Percentiles rank a stretch among this genome's conserved stretches.
These are phyloP conservation scores for Alcedo atthis DNA, from an alignment of 2,797 vertebrate species.

Conservation along the genomic window DNA sequence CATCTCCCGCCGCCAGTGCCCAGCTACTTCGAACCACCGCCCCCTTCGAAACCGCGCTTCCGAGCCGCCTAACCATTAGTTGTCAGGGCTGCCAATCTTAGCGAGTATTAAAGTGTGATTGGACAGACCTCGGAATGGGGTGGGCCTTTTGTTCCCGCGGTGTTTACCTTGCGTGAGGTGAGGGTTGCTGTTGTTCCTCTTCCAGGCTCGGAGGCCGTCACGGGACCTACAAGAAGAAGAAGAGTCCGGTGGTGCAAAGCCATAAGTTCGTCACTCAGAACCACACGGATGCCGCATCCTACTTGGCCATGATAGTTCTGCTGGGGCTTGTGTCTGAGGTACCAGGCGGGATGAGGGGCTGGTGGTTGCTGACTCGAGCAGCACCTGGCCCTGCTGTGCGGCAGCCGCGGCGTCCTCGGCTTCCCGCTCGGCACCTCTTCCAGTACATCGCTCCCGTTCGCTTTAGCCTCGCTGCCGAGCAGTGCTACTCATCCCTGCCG, in stretches of 20 bases:
- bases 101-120: neutral
- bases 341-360: neutral
- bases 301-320: slow-evolving; percentile 79
- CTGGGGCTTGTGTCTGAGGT: slow-evolving; percentile 84
- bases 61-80: neutral
- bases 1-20: neutral
- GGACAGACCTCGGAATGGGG: slow-evolving; percentile 63
- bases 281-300: slow-evolving; percentile 80
- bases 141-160: neutral
- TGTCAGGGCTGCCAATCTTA: neutral
- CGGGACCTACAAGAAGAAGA: slow-evolving; percentile 84
- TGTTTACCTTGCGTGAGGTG: slow-evolving; percentile 54
- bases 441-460: neutral
- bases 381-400: neutral
- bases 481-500: neutral
- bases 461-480: neutral
- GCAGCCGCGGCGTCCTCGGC: neutral
- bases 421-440: neutral
- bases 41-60: neutral
- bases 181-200: rapidly evolving
- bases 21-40: neutral
- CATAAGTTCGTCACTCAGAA: slow-evolving; percentile 87
- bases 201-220: rapidly evolving
- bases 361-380: neutral
- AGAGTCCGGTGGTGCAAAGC: slow-evolving; percentile 82